A percentile compares a stretch with the other conserved stretches of the same genome.
phyloP scores from a whole-genome alignment of 2,113 vertebrate species.

The Podarcis muralis region DNA sequence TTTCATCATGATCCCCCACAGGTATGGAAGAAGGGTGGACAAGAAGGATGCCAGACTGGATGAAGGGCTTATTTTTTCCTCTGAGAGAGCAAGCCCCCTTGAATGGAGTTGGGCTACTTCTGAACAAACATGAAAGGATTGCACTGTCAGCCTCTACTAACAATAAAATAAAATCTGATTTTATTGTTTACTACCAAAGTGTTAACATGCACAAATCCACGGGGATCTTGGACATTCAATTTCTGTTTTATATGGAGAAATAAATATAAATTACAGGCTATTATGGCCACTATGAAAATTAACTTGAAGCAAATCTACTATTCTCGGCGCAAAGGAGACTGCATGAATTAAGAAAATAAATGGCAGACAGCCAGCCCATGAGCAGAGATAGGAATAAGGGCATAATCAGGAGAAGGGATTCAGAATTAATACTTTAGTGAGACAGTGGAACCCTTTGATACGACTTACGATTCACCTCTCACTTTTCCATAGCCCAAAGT shows the following conservation, averaged over 20 bases:
- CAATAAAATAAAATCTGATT: background rate
- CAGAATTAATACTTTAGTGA: background rate
- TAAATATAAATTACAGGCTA: background rate
- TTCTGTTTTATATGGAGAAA: background rate
- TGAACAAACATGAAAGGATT: background rate
- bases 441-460: background rate
- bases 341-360: background rate
- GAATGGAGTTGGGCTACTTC: background rate
- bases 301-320: background rate
- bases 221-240: background rate
- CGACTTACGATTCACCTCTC: background rate
- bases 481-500: background rate
- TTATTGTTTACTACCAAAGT: too few relatives aligned
- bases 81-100: background rate
- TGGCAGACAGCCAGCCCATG: background rate
- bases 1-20: background rate
- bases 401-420: background rate
- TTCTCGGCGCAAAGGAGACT: background rate
- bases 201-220: background rate
- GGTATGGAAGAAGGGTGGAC: background rate
- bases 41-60: background rate
- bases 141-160: background rate
- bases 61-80: too few relatives aligned
- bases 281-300: background rate
- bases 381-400: background rate